These are phyloP conservation scores for Patella depressa DNA, from an alignment of 2,888 invertebrate genomes.

Conservation along the genomic window DNA sequence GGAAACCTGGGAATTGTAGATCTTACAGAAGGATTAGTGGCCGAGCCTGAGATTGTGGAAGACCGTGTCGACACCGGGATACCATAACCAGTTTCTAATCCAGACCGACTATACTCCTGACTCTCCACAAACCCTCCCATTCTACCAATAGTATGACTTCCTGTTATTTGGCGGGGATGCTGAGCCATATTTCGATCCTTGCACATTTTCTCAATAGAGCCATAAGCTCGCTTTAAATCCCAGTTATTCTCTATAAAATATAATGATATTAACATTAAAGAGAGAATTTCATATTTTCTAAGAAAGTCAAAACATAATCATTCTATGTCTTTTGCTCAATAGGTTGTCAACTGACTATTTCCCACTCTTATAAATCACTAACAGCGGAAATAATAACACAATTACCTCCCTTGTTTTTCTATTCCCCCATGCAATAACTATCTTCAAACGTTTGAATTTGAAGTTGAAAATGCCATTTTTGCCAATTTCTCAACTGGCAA, in stretches of 20 bases:
- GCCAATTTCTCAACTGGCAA: no score
- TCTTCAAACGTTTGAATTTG: no score
- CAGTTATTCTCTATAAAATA: slow-evolving; percentile 38
- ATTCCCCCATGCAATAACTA: no score
- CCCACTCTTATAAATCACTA: no score
- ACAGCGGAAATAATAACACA: no score
- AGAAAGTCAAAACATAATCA: no score
- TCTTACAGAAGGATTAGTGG: slow-evolving; percentile 29
- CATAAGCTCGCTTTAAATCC: slow-evolving; percentile 32
- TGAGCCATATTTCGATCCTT: slow-evolving; percentile 5
- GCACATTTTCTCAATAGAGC: slow-evolving; percentile 31
- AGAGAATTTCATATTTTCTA: no score
- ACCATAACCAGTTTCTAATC: background rate
- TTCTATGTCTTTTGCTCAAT: no score
- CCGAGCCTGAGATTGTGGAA: slow-evolving; percentile 12
- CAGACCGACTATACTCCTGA: background rate
- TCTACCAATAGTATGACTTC: background rate
- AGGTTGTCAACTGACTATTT: no score
- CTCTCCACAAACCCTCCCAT: background rate
- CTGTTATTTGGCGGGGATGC: background rate
- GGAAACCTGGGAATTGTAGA: slow-evolving; percentile 37
- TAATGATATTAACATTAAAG: background rate
- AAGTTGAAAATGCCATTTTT: no score
- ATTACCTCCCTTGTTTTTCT: no score
- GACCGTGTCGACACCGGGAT: background rate